Conservation (phyloP, 2,113 vertebrate genomes). For the Danio rerio region DNA sequence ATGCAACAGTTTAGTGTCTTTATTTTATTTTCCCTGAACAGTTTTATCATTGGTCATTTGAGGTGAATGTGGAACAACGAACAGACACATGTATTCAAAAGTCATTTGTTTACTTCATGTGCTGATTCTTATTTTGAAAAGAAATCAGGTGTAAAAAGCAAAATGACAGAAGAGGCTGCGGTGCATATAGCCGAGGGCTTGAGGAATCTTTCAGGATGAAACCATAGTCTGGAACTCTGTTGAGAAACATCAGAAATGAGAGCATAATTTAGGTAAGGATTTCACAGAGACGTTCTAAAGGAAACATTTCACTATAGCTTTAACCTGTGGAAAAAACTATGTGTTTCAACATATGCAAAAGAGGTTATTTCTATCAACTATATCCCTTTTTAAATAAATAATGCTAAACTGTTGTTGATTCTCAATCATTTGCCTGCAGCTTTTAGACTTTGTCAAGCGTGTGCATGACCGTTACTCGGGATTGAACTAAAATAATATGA, state of each 20-base stretch:
- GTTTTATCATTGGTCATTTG: slow-evolving; percentile 55
- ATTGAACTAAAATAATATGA: slow-evolving; percentile 10
- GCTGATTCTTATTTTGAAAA: slow-evolving; percentile 52
- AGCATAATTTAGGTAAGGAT: neutral
- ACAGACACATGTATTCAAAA: slow-evolving; percentile 58
- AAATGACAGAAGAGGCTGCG: slow-evolving; percentile 46
- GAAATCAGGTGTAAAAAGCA: slow-evolving; percentile 51
- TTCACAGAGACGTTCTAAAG: neutral
- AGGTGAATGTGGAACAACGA: slow-evolving; percentile 39
- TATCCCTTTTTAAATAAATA: neutral
- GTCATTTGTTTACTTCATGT: slow-evolving; percentile 49
- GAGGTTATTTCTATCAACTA: neutral
- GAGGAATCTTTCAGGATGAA: slow-evolving; percentile 80
- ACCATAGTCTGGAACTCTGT: slow-evolving; percentile 94
- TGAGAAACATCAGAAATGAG: slow-evolving; percentile 23
- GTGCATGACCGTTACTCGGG: neutral
- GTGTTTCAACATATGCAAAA: neutral
- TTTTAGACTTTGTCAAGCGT: neutral
- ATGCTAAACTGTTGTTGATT: neutral
- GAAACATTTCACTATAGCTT: neutral
- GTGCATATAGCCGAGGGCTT: slow-evolving; percentile 42
- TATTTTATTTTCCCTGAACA: slow-evolving; percentile 63
- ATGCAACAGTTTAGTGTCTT: slow-evolving; percentile 56
- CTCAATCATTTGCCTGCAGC: neutral
- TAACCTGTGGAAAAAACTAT: neutral